Evolutionary conservation across 2,888 invertebrate genomes (phyloP).

Genomic region (Neoaliturus tenellus): DNA sequence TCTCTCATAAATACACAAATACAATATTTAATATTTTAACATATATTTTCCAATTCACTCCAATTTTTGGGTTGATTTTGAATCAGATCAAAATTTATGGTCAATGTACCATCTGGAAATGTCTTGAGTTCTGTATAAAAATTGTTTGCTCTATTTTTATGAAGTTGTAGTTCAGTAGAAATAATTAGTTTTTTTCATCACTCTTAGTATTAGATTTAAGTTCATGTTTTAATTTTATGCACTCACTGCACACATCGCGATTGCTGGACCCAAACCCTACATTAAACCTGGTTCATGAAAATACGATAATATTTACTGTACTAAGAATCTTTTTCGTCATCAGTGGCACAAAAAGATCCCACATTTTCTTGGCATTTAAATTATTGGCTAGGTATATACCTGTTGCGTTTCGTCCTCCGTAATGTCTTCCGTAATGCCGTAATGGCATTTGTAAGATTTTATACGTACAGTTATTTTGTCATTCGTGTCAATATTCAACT

Average conservation of each 20-base stretch:
- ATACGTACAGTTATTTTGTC: background rate
- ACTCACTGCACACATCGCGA: background rate
- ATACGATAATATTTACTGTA: constrained; percentile 26
- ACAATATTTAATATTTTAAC: too few relatives aligned
- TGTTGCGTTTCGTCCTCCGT: background rate
- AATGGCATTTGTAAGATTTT: background rate
- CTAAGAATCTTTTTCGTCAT: background rate
- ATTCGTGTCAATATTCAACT: background rate
- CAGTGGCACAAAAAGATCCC: constrained; percentile 2
- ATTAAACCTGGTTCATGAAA: constrained; percentile 7
- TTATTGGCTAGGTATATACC: background rate
- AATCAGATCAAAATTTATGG: constrained; percentile 9
- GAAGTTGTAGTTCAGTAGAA: background rate
- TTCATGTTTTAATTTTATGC: constrained; percentile 9
- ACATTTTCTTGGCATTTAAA: constrained; percentile 22
- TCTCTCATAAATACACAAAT: too few relatives aligned
- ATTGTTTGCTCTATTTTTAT: background rate
- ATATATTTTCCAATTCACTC: too few relatives aligned
- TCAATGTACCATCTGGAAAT: constrained; percentile 5
- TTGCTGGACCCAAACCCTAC: constrained; percentile 15
- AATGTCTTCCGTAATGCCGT: too few relatives aligned
- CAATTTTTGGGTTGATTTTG: constrained; percentile 23
- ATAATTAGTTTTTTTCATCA: background rate
- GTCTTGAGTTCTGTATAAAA: constrained; percentile 4
- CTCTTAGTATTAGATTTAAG: constrained; percentile 6